These are phyloP conservation scores for Nematostella vectensis DNA, from an alignment of 92 coral and sea anemone species.

Conservation along the genomic window DNA sequence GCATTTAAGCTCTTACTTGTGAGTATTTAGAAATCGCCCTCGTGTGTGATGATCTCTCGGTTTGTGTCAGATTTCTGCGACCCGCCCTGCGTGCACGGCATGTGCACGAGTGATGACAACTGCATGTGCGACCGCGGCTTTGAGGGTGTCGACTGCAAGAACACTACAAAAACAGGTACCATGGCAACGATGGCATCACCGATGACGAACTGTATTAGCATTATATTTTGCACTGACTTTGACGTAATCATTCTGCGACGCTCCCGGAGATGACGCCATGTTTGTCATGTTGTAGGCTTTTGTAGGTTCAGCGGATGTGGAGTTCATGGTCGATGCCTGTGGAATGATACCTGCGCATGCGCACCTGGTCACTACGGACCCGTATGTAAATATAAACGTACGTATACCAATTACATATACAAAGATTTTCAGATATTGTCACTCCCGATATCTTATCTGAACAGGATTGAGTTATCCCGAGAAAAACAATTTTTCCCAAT, in stretches of 20 bases:
- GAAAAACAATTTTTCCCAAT: too few species aligned
- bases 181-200: not conserved
- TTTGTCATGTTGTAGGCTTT: slow-evolving; percentile 37
- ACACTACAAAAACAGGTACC: slow-evolving; percentile 59
- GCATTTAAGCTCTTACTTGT: too few species aligned
- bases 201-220: too few species aligned
- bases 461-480: too few species aligned
- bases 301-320: slow-evolving; percentile 93
- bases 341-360: slow-evolving; percentile 86
- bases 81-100: slow-evolving; percentile 60
- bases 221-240: too few species aligned
- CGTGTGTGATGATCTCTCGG: not conserved
- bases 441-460: too few species aligned
- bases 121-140: slow-evolving; percentile 89
- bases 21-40: too few species aligned
- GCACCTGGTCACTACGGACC: slow-evolving; percentile 79
- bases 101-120: slow-evolving; percentile 64
- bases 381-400: slow-evolving; percentile 60
- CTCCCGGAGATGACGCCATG: not conserved
- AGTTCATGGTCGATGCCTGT: slow-evolving; percentile 64
- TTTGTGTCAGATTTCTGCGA: slow-evolving; percentile 60
- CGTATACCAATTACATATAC: slow-evolving; percentile 3
- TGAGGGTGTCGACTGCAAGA: slow-evolving; percentile 67
- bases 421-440: not conserved
- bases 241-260: not conserved